phyloP scores from a whole-genome alignment of 2,797 vertebrate genomes.

The Spinibarbus caldwelli region DNA sequence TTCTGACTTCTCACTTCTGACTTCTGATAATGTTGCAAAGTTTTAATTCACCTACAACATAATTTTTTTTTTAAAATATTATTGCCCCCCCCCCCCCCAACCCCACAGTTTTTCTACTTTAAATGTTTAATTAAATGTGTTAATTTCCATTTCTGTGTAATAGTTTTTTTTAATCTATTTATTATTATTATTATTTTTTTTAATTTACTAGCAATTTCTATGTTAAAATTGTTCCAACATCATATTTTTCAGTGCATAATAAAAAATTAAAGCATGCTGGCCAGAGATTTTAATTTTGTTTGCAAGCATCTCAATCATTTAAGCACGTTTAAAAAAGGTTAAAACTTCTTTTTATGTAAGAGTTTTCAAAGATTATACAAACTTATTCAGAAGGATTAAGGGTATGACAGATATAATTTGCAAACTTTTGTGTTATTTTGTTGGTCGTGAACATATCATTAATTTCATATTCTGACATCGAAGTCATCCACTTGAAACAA shows the following conservation, averaged over 20 bases:
- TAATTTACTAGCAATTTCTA: not conserved
- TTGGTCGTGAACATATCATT: not conserved
- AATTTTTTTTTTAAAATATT: no score
- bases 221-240: not conserved
- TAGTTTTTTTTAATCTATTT: not conserved
- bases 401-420: not conserved
- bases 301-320: not conserved
- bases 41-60: no score
- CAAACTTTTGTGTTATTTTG: not conserved
- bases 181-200: no score
- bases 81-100: no score
- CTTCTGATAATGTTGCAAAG: no score
- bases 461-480: slow-evolving; percentile 6
- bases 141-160: not conserved
- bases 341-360: not conserved
- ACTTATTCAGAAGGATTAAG: not conserved
- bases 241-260: not conserved
- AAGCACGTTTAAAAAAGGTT: not conserved
- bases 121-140: not conserved
- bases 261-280: not conserved
- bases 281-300: not conserved
- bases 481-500: slow-evolving; percentile 12
- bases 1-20: no score
- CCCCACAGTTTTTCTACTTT: not conserved
- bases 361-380: not conserved